Percentiles rank a stretch among this genome's conserved stretches.
These are phyloP conservation scores for Perizoma affinitatum DNA, from an alignment of 2,888 invertebrate genomes.

Conservation along the genomic window DNA sequence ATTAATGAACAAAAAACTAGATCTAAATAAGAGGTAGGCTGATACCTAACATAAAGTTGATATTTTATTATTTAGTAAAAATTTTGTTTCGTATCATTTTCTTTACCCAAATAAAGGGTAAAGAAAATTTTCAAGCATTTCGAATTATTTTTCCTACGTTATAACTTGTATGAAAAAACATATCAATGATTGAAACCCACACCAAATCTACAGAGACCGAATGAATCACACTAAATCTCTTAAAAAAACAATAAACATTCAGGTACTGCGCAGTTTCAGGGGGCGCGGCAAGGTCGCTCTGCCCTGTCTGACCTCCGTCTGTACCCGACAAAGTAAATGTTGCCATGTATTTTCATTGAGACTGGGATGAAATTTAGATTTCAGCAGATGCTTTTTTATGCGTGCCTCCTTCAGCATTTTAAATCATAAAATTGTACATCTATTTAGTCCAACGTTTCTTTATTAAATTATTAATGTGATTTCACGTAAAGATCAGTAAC, in stretches of 20 bases:
- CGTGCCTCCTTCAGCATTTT: neutral
- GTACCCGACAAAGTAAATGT: conserved; percentile 21
- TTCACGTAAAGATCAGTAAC: too few relatives aligned
- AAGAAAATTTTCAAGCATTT: too few relatives aligned
- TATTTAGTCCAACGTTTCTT: too few relatives aligned
- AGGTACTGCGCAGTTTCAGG: conserved; percentile 39
- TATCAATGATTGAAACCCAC: neutral
- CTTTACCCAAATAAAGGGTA: too few relatives aligned
- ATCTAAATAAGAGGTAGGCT: too few relatives aligned
- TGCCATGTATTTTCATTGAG: conserved; percentile 18
- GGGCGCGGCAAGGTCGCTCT: conserved; percentile 36
- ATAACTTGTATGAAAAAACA: neutral
- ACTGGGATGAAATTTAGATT: conserved; percentile 6
- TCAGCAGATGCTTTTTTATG: neutral
- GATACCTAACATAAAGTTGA: too few relatives aligned
- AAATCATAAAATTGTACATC: too few relatives aligned
- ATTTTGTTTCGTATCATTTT: too few relatives aligned
- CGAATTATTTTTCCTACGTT: too few relatives aligned
- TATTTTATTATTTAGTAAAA: too few relatives aligned
- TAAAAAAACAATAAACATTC: conserved; percentile 23
- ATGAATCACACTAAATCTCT: conserved; percentile 14
- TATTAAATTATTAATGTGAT: too few relatives aligned
- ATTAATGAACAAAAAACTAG: too few relatives aligned
- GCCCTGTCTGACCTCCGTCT: conserved; percentile 39
- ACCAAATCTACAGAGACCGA: conserved; percentile 2